Percentiles rank a stretch among this genome's conserved stretches.
These are phyloP conservation scores for Xenentodon cancila DNA, from an alignment of 2,797 vertebrate genomes.

Conservation along the genomic window DNA sequence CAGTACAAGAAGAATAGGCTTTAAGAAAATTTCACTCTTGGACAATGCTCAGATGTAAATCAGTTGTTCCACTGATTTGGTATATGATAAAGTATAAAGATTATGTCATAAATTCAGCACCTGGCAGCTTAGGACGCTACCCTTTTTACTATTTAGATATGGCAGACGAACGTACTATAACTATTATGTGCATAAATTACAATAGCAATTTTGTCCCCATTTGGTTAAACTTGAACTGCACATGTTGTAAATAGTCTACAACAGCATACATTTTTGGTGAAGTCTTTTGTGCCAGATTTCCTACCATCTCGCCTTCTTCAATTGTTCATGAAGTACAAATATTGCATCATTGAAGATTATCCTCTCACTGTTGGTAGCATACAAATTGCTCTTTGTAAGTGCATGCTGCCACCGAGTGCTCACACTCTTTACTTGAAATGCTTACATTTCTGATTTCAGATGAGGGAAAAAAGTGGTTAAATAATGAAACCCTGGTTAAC, in stretches of 20 bases:
- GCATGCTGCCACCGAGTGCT: conserved; percentile 54
- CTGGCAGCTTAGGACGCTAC: conserved; percentile 79
- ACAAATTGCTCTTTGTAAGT: conserved; percentile 54
- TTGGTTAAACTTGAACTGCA: conserved; percentile 76
- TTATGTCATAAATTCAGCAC: conserved; percentile 84
- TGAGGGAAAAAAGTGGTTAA: conserved; percentile 56
- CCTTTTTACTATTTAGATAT: conserved; percentile 78
- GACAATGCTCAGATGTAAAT: conserved; percentile 75
- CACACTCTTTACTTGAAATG: conserved; percentile 54
- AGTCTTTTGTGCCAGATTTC: conserved; percentile 76
- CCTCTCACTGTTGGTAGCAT: conserved; percentile 55
- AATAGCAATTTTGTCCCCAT: conserved; percentile 67
- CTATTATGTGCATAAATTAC: conserved; percentile 75
- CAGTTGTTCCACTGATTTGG: conserved; percentile 74
- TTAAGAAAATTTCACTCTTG: conserved; percentile 72
- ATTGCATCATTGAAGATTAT: conserved; percentile 80
- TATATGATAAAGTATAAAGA: conserved; percentile 81
- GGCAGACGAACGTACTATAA: conserved; percentile 76
- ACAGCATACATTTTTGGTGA: conserved; percentile 63
- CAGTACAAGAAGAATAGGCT: conserved; percentile 83
- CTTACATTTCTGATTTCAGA: conserved; percentile 59
- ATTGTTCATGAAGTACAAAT: conserved; percentile 73
- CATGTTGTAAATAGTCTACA: conserved; percentile 62
- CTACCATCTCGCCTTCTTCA: conserved; percentile 58
- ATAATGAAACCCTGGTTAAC: conserved; percentile 74